Conservation (phyloP, 2,113 vertebrate species). For the Ranitomeya variabilis region DNA sequence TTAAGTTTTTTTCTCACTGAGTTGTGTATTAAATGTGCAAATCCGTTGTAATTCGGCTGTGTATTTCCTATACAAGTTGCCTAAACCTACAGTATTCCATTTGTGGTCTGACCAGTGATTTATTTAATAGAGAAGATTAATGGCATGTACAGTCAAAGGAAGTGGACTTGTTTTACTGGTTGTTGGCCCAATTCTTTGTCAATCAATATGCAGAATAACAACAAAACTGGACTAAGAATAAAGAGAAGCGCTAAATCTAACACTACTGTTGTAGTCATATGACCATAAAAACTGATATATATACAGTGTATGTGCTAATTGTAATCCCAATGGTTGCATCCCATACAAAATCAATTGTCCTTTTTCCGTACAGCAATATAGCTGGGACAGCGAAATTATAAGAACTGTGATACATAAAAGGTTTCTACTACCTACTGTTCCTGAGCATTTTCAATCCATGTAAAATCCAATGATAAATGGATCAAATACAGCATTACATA, state of each 20-base stretch:
- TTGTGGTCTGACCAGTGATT: no score
- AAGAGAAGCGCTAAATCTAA: background rate
- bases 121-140: no score
- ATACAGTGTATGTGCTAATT: background rate
- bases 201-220: background rate
- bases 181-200: no score
- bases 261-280: background rate
- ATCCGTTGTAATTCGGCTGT: no score
- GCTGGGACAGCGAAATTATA: background rate
- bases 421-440: background rate
- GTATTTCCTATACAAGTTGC: no score
- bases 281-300: background rate
- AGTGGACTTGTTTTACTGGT: no score
- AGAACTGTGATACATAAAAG: background rate
- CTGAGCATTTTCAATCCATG: background rate
- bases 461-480: background rate
- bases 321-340: background rate
- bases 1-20: no score
- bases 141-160: no score
- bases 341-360: background rate
- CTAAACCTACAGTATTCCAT: no score
- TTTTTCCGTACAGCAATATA: background rate
- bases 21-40: no score
- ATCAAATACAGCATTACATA: background rate
- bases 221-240: background rate